Evolutionary conservation across 2,113 vertebrate species (phyloP).

Genomic region (Podilymbus podiceps): DNA sequence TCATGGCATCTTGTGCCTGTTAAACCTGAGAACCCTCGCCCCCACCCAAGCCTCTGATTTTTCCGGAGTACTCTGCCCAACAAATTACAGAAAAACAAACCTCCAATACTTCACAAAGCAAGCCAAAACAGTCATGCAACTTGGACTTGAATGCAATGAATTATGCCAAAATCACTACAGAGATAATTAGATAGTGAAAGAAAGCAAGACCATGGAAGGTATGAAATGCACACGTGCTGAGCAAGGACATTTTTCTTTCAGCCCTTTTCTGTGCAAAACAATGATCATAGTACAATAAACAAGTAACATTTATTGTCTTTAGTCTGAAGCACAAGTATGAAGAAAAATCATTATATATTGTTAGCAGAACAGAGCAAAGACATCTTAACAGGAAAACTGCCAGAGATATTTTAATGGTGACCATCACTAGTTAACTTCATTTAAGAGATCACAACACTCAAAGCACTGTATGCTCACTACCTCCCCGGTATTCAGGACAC

Average conservation of each 20-base stretch:
- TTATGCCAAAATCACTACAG: constrained; percentile 56
- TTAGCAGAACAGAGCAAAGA: not conserved
- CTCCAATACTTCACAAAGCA: constrained; percentile 55
- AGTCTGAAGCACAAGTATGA: not conserved
- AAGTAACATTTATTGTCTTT: not conserved
- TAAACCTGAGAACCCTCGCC: constrained; percentile 58
- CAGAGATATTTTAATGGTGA: not conserved
- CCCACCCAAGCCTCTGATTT: constrained; percentile 61
- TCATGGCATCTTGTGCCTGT: constrained; percentile 54
- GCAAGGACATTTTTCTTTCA: constrained; percentile 35
- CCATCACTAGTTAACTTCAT: not conserved
- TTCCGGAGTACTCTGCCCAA: constrained; percentile 59
- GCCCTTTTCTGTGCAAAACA: constrained; percentile 31
- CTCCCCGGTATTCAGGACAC: not conserved
- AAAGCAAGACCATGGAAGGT: constrained; percentile 58
- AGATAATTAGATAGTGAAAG: constrained; percentile 61
- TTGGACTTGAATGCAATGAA: constrained; percentile 37
- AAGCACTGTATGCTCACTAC: not conserved
- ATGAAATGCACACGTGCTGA: constrained; percentile 50
- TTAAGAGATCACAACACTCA: not conserved
- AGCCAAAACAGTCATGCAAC: constrained; percentile 66
- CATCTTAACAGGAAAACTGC: not conserved
- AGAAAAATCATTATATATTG: not conserved
- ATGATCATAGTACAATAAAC: not conserved
- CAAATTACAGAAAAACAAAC: constrained; percentile 62